Conservation (phyloP, 2,888 invertebrate species). For the Calliphora vomitoria region DNA sequence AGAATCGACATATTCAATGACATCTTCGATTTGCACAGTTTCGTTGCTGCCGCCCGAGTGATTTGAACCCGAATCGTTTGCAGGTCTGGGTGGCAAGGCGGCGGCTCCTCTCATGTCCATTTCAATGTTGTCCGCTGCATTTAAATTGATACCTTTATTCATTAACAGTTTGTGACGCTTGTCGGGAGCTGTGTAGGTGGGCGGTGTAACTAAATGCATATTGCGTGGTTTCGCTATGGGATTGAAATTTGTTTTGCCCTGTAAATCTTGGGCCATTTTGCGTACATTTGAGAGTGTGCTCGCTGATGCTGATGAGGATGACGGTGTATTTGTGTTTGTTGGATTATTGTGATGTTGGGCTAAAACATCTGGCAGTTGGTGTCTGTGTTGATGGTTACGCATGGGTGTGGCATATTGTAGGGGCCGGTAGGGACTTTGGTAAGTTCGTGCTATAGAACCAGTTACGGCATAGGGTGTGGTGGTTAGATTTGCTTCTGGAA, state of each 20-base stretch:
- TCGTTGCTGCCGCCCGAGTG: slow-evolving; percentile 84
- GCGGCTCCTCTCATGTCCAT: slow-evolving; percentile 78
- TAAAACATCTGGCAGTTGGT: slow-evolving; percentile 63
- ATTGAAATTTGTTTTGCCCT: slow-evolving; percentile 80
- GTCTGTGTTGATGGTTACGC: slow-evolving; percentile 66
- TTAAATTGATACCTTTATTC: slow-evolving; percentile 54
- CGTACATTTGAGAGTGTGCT: slow-evolving; percentile 78
- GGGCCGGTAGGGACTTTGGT: slow-evolving; percentile 67
- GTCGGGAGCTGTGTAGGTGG: slow-evolving; percentile 77
- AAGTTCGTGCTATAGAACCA: slow-evolving; percentile 54
- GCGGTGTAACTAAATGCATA: slow-evolving; percentile 76
- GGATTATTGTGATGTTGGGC: slow-evolving; percentile 55
- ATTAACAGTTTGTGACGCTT: slow-evolving; percentile 67
- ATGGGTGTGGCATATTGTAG: slow-evolving; percentile 74
- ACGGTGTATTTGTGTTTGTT: slow-evolving; percentile 66
- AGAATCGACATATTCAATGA: slow-evolving; percentile 83
- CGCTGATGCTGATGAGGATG: slow-evolving; percentile 63
- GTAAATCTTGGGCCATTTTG: slow-evolving; percentile 80
- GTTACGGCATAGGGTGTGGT: slow-evolving; percentile 68
- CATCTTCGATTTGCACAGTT: slow-evolving; percentile 84
- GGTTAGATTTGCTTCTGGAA: slow-evolving; percentile 64
- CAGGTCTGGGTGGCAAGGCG: slow-evolving; percentile 72
- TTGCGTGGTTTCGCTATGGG: slow-evolving; percentile 72
- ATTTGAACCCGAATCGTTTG: slow-evolving; percentile 81
- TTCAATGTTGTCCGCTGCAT: slow-evolving; percentile 72